phyloP scores from a whole-genome alignment of 2,888 invertebrate species.

The Eristalis tenax region DNA sequence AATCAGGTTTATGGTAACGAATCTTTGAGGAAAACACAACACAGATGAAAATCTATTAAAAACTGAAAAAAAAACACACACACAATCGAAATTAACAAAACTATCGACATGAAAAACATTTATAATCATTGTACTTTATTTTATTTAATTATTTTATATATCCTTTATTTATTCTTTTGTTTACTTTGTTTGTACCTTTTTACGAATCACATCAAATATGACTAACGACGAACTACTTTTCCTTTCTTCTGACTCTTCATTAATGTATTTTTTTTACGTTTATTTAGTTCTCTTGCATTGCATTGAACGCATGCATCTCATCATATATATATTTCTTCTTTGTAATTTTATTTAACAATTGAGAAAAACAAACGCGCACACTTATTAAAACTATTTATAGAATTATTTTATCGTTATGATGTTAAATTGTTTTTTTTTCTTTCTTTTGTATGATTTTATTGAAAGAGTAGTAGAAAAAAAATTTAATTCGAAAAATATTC shows the following conservation, averaged over 20 bases:
- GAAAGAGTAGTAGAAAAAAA: conserved; percentile 46
- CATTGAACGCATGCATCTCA: conserved; percentile 47
- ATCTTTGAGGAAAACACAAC: conserved; percentile 16
- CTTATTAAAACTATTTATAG: conserved; percentile 45
- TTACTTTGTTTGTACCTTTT: conserved; percentile 29
- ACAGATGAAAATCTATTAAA: conserved; percentile 9
- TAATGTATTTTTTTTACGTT: background rate
- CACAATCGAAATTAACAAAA: conserved; percentile 54
- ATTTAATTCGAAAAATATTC: conserved; percentile 23
- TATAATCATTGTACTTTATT: conserved; percentile 22
- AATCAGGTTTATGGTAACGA: conserved; percentile 69
- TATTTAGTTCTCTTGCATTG: conserved; percentile 22
- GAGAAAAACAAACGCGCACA: conserved; percentile 10
- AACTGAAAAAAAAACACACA: conserved; percentile 6
- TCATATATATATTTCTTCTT: conserved; percentile 1
- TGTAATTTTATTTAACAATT: conserved; percentile 21
- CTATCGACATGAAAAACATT: conserved; percentile 57
- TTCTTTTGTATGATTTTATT: conserved; percentile 61
- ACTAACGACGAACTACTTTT: conserved; percentile 54
- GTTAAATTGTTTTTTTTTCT: conserved; percentile 36
- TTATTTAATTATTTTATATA: conserved; percentile 26
- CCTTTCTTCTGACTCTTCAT: conserved; percentile 25
- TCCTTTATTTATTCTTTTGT: conserved; percentile 9
- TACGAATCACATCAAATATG: conserved; percentile 44
- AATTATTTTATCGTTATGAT: conserved; percentile 41